These are phyloP conservation scores for Xanthia togata DNA, from an alignment of 2,888 invertebrate species.

Conservation along the genomic window DNA sequence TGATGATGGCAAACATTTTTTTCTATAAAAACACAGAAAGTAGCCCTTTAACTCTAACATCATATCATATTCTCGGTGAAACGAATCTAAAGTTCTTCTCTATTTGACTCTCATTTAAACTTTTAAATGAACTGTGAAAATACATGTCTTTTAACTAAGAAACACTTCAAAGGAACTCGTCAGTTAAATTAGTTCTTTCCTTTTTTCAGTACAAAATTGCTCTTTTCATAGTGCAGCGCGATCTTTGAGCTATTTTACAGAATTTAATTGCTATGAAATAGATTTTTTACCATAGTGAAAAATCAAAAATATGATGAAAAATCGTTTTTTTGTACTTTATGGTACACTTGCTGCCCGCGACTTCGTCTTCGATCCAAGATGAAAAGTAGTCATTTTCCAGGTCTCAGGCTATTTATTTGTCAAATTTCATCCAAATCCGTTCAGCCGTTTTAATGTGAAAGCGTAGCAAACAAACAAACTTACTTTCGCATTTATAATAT, in stretches of 20 bases:
- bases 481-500: no score
- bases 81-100: conserved; percentile 6
- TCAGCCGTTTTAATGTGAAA: no score
- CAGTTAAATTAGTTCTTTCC: conserved; percentile 33
- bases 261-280: background rate
- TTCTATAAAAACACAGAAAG: no score
- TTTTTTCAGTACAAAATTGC: conserved; percentile 10
- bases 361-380: no score
- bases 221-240: conserved; percentile 43
- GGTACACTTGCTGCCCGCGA: no score
- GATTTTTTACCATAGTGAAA: background rate
- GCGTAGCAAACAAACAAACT: no score
- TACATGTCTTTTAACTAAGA: conserved; percentile 33
- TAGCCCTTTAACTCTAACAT: background rate
- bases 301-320: no score
- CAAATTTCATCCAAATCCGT: no score
- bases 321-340: no score
- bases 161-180: conserved; percentile 47
- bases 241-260: conserved; percentile 29
- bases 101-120: conserved; percentile 31
- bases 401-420: no score
- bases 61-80: conserved; percentile 3
- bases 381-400: no score
- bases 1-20: background rate
- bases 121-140: conserved; percentile 47